A percentile compares a stretch with the other conserved stretches of the same genome.
Conservation (phyloP, 2,888 invertebrate species). For the Erebia aethiops region DNA sequence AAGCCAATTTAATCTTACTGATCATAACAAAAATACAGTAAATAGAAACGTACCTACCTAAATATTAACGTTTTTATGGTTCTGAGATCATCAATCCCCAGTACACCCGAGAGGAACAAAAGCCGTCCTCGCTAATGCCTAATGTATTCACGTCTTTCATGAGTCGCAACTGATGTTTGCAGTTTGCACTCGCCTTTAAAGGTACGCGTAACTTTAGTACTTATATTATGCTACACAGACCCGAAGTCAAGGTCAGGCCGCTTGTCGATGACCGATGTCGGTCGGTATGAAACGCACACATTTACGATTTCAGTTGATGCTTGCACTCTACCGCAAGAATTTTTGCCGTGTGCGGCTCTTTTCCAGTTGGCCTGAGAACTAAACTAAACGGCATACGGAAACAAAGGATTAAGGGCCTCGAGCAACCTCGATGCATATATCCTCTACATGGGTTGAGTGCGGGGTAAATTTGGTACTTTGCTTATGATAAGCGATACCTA, state of each 20-base stretch:
- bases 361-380: too few relatives aligned
- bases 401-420: too few relatives aligned
- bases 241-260: conserved; percentile 34
- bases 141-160: neutral
- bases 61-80: neutral
- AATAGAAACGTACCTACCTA: too few relatives aligned
- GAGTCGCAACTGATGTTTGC: conserved; percentile 21
- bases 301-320: neutral
- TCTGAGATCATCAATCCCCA: conserved; percentile 1
- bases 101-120: neutral
- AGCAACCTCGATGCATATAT: too few relatives aligned
- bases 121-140: neutral
- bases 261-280: conserved; percentile 30
- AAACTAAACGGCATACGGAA: too few relatives aligned
- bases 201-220: neutral
- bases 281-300: conserved; percentile 8
- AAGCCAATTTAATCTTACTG: too few relatives aligned
- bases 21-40: too few relatives aligned
- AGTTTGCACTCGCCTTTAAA: conserved; percentile 19
- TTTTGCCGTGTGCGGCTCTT: too few relatives aligned
- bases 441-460: too few relatives aligned
- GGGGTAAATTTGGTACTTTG: too few relatives aligned
- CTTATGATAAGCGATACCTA: too few relatives aligned
- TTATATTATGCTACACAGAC: conserved; percentile 25
- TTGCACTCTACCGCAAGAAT: neutral